phyloP scores from a whole-genome alignment of 2,888 invertebrate species.

The Blera fallax region DNA sequence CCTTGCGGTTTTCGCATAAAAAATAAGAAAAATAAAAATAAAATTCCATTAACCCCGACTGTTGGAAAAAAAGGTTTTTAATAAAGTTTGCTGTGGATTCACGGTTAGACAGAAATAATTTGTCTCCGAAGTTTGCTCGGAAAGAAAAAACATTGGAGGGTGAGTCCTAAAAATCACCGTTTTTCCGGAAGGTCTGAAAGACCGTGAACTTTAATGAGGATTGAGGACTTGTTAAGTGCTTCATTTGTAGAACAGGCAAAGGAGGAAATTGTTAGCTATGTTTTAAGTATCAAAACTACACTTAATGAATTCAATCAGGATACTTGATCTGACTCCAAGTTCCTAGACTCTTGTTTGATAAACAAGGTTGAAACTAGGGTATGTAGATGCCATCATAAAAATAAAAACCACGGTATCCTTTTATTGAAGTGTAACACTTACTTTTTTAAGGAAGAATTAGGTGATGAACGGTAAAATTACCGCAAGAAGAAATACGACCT shows the following conservation, averaged over 20 bases:
- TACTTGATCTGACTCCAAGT: no score
- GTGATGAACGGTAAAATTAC: no score
- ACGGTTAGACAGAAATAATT: constrained; percentile 41
- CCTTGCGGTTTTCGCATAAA: constrained; percentile 8
- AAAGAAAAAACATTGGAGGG: neutral
- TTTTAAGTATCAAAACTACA: no score
- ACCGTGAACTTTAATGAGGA: constrained; percentile 7
- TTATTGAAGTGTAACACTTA: no score
- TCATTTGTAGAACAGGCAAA: neutral
- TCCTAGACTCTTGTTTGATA: no score
- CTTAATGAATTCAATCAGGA: no score
- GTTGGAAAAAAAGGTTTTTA: constrained; percentile 7
- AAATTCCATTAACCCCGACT: neutral
- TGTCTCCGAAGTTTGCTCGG: constrained; percentile 22
- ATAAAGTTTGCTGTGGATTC: constrained; percentile 46
- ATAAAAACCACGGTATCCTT: no score
- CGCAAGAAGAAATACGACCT: no score
- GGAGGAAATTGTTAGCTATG: neutral
- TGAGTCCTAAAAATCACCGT: neutral
- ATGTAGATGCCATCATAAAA: no score
- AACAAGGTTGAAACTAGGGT: no score
- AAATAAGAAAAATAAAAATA: neutral
- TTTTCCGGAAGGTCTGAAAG: neutral
- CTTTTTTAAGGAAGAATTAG: no score
- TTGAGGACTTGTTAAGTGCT: neutral